Evolutionary conservation across 1,140 invertebrate genomes (phyloP).

Genomic region (Apis cerana): DNA sequence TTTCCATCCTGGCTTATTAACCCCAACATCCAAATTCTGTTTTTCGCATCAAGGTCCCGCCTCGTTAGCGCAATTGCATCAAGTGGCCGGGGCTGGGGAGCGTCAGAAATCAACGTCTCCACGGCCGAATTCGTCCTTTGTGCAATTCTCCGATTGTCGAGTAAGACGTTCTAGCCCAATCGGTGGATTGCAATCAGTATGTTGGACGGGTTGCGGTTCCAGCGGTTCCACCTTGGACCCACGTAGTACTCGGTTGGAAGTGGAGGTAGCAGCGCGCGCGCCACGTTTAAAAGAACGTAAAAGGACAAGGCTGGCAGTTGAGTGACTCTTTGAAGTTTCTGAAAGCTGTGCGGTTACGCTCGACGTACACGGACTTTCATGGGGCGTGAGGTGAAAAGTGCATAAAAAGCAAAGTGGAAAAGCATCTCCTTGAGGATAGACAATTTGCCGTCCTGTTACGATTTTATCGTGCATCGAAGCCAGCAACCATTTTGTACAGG

Average conservation of each 20-base stretch:
- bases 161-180: constrained; percentile 56
- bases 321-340: constrained; percentile 76
- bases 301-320: constrained; percentile 47
- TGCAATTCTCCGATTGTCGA: constrained; percentile 64
- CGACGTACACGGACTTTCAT: constrained; percentile 52
- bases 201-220: constrained; percentile 46
- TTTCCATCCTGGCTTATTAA: background rate
- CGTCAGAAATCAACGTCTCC: constrained; percentile 44
- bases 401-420: constrained; percentile 38
- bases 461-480: background rate
- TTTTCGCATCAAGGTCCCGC: constrained; percentile 22
- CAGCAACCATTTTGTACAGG: background rate
- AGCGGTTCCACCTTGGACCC: background rate
- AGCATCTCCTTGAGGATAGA: background rate
- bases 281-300: constrained; percentile 54
- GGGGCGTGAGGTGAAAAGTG: constrained; percentile 49
- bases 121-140: constrained; percentile 52
- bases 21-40: constrained; percentile 7
- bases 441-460: background rate
- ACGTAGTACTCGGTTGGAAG: background rate
- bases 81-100: constrained; percentile 14
- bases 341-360: constrained; percentile 69
- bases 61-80: constrained; percentile 58
- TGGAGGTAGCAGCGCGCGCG: background rate
- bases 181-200: constrained; percentile 53